These are phyloP conservation scores for Quadroppia sp. DNA, from an alignment of 2,888 invertebrate species.

Conservation along the genomic window DNA sequence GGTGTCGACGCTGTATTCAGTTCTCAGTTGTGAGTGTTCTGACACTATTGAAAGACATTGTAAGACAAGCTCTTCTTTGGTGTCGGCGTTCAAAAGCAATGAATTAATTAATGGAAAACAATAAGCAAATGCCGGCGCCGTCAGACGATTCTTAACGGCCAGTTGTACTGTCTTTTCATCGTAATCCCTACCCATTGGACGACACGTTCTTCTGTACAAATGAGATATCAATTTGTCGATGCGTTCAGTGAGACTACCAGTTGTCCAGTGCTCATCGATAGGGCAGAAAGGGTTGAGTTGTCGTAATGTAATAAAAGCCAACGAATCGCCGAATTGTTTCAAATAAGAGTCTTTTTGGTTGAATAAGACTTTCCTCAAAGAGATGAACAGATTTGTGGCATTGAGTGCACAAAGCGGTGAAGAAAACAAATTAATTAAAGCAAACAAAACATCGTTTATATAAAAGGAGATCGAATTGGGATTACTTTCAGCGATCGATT, in stretches of 20 bases:
- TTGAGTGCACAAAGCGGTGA: constrained; percentile 73
- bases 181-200: constrained; percentile 42
- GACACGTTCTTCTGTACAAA: constrained; percentile 58
- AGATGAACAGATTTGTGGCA: constrained; percentile 60
- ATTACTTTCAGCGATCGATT: constrained; percentile 56
- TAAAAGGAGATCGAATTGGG: constrained; percentile 57
- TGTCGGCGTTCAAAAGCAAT: constrained; percentile 47
- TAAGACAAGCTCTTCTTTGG: constrained; percentile 49
- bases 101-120: constrained; percentile 68
- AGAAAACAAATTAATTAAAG: constrained; percentile 63
- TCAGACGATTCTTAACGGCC: constrained; percentile 53
- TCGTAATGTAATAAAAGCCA: constrained; percentile 69
- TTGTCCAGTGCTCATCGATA: constrained; percentile 70
- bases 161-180: constrained; percentile 45
- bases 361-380: constrained; percentile 11
- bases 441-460: constrained; percentile 60
- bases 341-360: neutral
- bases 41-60: constrained; percentile 52
- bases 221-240: constrained; percentile 63
- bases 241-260: constrained; percentile 63
- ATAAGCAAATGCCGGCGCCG: constrained; percentile 75
- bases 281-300: constrained; percentile 75
- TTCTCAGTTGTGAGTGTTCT: constrained; percentile 66
- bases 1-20: constrained; percentile 56
- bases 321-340: constrained; percentile 56